These are phyloP conservation scores for Megaceryle maxima DNA, from an alignment of 2,113 vertebrate species.

Conservation along the genomic window DNA sequence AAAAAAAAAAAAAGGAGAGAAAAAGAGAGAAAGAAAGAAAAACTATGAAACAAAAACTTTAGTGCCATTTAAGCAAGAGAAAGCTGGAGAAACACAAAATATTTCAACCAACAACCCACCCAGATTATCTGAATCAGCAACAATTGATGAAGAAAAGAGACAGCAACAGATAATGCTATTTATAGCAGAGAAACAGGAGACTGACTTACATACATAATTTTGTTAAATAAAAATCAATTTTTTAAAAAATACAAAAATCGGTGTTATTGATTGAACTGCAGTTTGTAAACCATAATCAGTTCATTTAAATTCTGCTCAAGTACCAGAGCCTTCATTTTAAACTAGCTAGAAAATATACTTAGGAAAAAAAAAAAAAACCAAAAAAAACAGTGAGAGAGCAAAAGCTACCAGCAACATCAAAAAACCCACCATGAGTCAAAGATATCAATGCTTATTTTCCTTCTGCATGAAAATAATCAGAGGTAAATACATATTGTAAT, in stretches of 20 bases:
- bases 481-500: not conserved
- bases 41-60: constrained; percentile 22
- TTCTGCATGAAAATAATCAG: not conserved
- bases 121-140: not conserved
- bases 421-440: not conserved
- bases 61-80: not conserved
- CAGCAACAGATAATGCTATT: not conserved
- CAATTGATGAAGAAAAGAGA: not conserved
- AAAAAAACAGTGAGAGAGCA: not conserved
- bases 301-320: not conserved
- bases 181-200: not conserved
- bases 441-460: not conserved
- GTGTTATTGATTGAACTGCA: not conserved
- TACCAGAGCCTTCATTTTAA: not conserved
- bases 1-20: not conserved
- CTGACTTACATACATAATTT: not conserved
- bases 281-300: not conserved
- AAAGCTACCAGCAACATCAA: not conserved
- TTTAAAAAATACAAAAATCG: not conserved
- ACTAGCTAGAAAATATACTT: not conserved
- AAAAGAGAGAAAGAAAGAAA: not conserved
- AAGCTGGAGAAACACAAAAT: constrained; percentile 5
- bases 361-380: not conserved
- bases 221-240: not conserved
- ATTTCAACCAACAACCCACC: not conserved